Evolutionary conservation across 2,797 vertebrate genomes (phyloP).

Genomic region (Pempheris klunzingeri): DNA sequence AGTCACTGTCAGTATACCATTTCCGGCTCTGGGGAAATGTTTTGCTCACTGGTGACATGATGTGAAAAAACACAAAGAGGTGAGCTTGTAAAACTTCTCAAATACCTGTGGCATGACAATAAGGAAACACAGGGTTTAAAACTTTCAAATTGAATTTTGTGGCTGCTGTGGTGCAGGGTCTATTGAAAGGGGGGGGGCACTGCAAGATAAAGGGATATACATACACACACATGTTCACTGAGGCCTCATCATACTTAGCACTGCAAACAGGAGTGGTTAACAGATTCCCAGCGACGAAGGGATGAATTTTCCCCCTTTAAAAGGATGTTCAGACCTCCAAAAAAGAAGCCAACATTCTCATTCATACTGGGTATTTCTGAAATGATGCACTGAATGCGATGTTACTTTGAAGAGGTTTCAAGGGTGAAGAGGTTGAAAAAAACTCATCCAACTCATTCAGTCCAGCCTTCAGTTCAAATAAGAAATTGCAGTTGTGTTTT

Average conservation of each 20-base stretch:
- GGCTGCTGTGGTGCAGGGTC: slow-evolving; percentile 1
- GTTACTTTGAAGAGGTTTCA: slow-evolving; percentile 25
- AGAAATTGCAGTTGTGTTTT: slow-evolving; percentile 21
- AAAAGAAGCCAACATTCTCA: slow-evolving; percentile 22
- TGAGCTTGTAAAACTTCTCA: slow-evolving; percentile 56
- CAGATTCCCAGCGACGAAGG: slow-evolving; percentile 51
- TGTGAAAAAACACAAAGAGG: slow-evolving; percentile 72
- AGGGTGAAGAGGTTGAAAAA: slow-evolving; percentile 1
- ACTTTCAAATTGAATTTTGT: slow-evolving; percentile 27
- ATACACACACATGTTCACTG: slow-evolving; percentile 30
- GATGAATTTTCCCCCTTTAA: slow-evolving; percentile 24
- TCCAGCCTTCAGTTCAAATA: slow-evolving; percentile 46
- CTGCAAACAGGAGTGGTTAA: slow-evolving; percentile 67
- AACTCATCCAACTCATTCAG: slow-evolving; percentile 37
- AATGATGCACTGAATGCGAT: not conserved
- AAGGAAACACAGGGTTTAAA: slow-evolving; percentile 17
- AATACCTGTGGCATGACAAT: slow-evolving; percentile 50
- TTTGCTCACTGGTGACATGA: slow-evolving; percentile 71
- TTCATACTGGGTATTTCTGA: slow-evolving; percentile 30
- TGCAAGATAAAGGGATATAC: slow-evolving; percentile 51
- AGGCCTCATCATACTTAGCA: slow-evolving; percentile 45
- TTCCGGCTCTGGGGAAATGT: slow-evolving; percentile 81
- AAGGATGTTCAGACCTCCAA: slow-evolving; percentile 26
- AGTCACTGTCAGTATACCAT: slow-evolving; percentile 76
- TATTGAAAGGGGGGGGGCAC: slow-evolving; percentile 33